phyloP scores from a whole-genome alignment of 2,113 vertebrate genomes.

The Dasyurus viverrinus region DNA sequence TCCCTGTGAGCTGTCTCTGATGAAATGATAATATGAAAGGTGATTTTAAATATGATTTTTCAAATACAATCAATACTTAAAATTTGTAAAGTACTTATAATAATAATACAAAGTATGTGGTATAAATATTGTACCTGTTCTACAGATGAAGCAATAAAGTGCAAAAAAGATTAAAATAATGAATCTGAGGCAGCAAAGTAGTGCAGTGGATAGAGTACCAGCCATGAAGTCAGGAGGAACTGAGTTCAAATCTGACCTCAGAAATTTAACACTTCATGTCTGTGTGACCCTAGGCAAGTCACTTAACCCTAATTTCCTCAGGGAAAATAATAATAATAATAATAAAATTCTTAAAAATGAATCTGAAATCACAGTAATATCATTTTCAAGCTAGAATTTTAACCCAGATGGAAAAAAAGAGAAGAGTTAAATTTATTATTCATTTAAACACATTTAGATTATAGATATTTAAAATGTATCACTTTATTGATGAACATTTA shows the following conservation, averaged over 20 bases:
- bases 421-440: not conserved
- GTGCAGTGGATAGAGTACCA: too few species aligned
- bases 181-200: too few species aligned
- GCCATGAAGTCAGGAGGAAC: too few species aligned
- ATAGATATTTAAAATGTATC: not conserved
- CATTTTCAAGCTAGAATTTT: not conserved
- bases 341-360: not conserved
- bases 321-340: too few species aligned
- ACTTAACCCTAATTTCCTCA: too few species aligned
- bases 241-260: too few species aligned
- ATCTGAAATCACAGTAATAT: not conserved
- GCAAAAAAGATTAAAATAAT: not conserved
- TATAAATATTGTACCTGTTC: not conserved
- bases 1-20: not conserved
- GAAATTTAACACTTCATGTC: too few species aligned
- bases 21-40: not conserved
- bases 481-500: not conserved
- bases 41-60: not conserved
- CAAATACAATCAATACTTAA: not conserved
- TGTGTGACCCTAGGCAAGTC: too few species aligned
- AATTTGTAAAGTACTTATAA: not conserved
- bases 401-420: not conserved
- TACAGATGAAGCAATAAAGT: not conserved
- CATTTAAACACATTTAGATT: not conserved
- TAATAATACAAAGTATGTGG: not conserved